Evolutionary conservation across 2,888 invertebrate genomes (phyloP).

Genomic region (Aporophyla nigra): DNA sequence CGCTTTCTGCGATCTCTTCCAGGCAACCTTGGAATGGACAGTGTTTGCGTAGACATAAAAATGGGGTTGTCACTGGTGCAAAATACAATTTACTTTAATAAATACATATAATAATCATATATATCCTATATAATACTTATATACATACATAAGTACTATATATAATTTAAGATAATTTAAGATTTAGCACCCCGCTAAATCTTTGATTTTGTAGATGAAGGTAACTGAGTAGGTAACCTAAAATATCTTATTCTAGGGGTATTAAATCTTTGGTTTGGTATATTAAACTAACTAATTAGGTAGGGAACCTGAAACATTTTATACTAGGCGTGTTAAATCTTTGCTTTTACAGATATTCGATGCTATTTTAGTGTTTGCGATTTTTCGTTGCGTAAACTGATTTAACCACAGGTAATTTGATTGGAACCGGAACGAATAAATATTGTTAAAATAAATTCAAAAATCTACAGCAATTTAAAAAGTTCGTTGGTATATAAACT

Average conservation of each 20-base stretch:
- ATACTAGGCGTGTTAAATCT: background rate
- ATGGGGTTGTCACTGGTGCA: no score
- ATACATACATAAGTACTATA: no score
- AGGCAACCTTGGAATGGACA: no score
- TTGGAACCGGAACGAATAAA: background rate
- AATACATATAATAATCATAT: no score
- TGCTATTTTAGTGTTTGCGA: background rate
- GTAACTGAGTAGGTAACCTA: background rate
- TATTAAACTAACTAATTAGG: background rate
- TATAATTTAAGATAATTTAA: no score
- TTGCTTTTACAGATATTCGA: background rate
- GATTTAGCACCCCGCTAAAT: no score
- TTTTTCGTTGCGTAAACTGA: constrained; percentile 6
- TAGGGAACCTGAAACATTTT: background rate
- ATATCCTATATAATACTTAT: no score
- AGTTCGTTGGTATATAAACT: background rate
- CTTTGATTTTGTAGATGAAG: no score
- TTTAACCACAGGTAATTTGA: constrained; percentile 1
- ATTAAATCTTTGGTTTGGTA: background rate
- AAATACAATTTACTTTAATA: no score
- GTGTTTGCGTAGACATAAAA: no score
- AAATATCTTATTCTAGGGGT: background rate
- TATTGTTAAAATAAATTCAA: constrained; percentile 22
- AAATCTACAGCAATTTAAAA: constrained; percentile 16
- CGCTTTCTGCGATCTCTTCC: no score